These are phyloP conservation scores for Diglossa brunneiventris DNA, from an alignment of 2,113 vertebrate species.

Conservation along the genomic window DNA sequence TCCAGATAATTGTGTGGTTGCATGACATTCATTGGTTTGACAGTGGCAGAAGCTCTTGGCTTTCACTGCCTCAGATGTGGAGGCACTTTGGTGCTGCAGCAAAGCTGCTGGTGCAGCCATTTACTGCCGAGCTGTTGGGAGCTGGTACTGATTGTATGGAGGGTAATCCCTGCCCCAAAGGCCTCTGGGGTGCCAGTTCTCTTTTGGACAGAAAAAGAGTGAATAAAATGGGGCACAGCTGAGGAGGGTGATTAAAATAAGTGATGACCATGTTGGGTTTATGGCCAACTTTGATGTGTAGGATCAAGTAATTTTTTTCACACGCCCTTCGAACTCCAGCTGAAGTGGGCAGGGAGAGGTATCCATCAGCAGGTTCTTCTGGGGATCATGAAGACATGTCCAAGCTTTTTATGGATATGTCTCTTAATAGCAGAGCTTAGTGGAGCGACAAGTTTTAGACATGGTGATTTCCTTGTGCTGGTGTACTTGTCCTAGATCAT, in stretches of 20 bases:
- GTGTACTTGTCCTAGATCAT: not conserved
- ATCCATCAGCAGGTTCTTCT: not conserved
- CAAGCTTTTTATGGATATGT: not conserved
- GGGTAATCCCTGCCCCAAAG: not conserved
- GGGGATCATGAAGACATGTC: not conserved
- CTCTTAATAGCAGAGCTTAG: not conserved
- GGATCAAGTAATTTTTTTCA: not conserved
- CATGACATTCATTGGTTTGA: not conserved
- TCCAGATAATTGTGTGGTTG: not conserved
- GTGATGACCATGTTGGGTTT: not conserved
- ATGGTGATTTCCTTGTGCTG: not conserved
- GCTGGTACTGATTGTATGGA: fast-evolving
- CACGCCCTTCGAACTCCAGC: not conserved
- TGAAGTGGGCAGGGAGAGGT: not conserved
- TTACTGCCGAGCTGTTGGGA: not conserved
- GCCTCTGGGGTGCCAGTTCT: not conserved
- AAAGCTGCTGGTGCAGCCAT: not conserved
- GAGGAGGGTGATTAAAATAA: not conserved
- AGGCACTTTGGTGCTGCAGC: not conserved
- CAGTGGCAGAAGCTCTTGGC: not conserved
- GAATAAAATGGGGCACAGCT: not conserved
- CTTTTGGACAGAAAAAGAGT: not conserved
- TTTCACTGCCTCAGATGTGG: not conserved
- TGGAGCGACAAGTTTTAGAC: not conserved
- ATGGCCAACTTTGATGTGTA: not conserved